Conservation (phyloP, 2,797 vertebrate genomes). For the Fistularia tabacaria region DNA sequence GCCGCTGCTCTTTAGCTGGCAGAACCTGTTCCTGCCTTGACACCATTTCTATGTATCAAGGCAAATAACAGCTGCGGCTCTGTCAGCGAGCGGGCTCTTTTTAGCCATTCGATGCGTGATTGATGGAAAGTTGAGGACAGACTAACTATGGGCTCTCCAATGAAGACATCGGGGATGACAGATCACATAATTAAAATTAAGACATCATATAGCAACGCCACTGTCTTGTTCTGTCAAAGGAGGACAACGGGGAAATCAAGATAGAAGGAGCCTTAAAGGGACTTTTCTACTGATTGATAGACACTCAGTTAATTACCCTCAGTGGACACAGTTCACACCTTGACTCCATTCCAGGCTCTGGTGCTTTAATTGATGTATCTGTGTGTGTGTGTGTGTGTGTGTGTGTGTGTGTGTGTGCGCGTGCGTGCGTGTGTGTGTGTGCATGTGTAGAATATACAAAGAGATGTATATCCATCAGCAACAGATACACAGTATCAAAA, state of each 20-base stretch:
- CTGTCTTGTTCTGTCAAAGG: conserved; percentile 11
- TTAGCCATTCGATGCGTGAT: conserved; percentile 29
- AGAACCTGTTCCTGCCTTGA: conserved; percentile 41
- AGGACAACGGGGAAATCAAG: conserved; percentile 4
- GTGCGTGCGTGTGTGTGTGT: conserved; percentile 3
- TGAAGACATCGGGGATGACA: conserved; percentile 31
- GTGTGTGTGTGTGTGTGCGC: not conserved
- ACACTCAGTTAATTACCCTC: conserved; percentile 45
- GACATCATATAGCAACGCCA: conserved; percentile 20
- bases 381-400: not conserved
- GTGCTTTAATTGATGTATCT: conserved; percentile 9
- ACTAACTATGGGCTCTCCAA: conserved; percentile 31
- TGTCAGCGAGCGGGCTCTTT: conserved; percentile 37
- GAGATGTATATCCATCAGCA: too few relatives aligned
- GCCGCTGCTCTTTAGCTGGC: conserved; percentile 25
- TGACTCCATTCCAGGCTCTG: conserved; percentile 22
- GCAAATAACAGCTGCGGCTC: conserved; percentile 35
- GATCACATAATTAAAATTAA: conserved; percentile 43
- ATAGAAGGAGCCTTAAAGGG: conserved; percentile 20
- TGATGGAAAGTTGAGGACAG: conserved; percentile 48
- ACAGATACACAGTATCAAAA: too few relatives aligned
- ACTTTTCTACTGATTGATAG: conserved; percentile 38
- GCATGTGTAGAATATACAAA: not conserved
- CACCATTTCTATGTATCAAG: conserved; percentile 50
- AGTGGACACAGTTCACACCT: conserved; percentile 26